These are phyloP conservation scores for Phataginus tricuspis DNA, from an alignment of 2,797 vertebrate genomes.

Conservation along the genomic window DNA sequence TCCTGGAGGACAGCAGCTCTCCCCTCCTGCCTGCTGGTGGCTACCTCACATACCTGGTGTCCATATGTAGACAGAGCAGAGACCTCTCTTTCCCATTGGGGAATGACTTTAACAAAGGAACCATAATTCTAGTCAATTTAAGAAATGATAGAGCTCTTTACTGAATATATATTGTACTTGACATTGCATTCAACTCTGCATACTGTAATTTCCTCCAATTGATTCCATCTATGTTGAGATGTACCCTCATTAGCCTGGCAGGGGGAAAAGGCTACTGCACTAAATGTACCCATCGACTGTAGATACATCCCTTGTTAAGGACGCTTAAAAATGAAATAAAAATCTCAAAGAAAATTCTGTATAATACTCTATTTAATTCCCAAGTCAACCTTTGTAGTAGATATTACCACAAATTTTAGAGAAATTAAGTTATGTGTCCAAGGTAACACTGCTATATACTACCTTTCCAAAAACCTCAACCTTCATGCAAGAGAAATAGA, in stretches of 20 bases:
- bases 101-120: neutral
- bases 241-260: neutral
- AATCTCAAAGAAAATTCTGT: neutral
- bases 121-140: neutral
- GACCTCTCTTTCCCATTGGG: neutral
- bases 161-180: neutral
- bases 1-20: no score
- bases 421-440: neutral
- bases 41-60: neutral
- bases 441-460: neutral
- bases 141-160: neutral
- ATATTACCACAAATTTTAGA: neutral
- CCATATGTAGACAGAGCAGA: neutral
- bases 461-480: neutral
- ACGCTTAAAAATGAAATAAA: neutral
- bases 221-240: neutral
- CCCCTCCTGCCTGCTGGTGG: neutral
- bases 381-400: neutral
- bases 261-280: neutral
- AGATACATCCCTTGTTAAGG: neutral
- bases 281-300: neutral
- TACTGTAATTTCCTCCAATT: neutral
- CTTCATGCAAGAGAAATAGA: neutral
- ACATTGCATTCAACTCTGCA: neutral
- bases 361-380: neutral